Conservation (phyloP, 2,113 vertebrate genomes). For the Aptenodytes patagonicus region DNA sequence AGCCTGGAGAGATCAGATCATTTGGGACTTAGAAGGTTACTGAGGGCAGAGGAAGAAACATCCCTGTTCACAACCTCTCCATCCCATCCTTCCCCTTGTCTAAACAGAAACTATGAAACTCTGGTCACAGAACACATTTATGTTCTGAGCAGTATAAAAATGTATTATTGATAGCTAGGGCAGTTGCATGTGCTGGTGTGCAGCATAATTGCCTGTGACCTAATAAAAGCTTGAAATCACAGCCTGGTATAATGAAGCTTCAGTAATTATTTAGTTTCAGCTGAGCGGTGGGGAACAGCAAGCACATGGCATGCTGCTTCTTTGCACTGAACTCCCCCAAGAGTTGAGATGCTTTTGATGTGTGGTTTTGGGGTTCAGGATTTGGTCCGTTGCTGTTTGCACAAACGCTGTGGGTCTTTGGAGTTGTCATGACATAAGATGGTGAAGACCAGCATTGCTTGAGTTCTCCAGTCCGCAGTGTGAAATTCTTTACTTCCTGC, state of each 20-base stretch:
- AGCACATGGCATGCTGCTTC: neutral
- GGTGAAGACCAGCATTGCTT: neutral
- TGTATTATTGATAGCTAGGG: neutral
- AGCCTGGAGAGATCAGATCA: neutral
- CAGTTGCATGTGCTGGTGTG: neutral
- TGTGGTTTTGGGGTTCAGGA: neutral
- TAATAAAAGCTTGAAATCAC: neutral
- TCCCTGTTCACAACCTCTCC: accelerated
- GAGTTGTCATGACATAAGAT: neutral
- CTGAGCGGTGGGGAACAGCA: neutral
- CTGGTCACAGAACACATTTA: neutral
- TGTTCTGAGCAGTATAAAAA: neutral
- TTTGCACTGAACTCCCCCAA: neutral
- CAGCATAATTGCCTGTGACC: neutral
- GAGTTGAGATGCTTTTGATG: neutral
- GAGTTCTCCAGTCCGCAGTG: neutral
- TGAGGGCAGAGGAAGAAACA: neutral
- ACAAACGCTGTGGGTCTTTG: neutral
- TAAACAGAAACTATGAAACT: neutral
- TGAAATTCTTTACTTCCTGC: neutral
- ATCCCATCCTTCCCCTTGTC: neutral
- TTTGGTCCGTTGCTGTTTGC: neutral
- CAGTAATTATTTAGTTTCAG: neutral
- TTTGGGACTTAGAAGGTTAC: neutral
- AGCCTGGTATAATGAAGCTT: neutral